phyloP scores from a whole-genome alignment of 2,797 vertebrate species.

The Adelosebastes latens region DNA sequence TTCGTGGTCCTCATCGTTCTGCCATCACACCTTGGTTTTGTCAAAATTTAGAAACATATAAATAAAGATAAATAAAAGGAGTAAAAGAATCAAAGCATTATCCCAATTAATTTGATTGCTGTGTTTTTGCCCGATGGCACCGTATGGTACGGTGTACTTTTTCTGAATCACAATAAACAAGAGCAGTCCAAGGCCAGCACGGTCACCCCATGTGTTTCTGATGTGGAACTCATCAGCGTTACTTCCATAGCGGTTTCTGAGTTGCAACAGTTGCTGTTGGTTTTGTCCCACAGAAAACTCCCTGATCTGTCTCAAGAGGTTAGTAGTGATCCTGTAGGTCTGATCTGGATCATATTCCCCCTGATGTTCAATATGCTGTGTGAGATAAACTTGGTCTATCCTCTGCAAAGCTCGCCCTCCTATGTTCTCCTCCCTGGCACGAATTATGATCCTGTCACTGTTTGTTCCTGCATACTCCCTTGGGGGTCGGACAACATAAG shows the following conservation, averaged over 20 bases:
- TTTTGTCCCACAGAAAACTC: constrained; percentile 47
- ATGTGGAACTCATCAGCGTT: constrained; percentile 15
- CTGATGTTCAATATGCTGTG: constrained; percentile 54
- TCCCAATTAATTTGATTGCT: background rate
- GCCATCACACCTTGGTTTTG: background rate
- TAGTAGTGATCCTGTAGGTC: constrained; percentile 59
- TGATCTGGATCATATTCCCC: constrained; percentile 61
- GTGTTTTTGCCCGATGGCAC: no score
- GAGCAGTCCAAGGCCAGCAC: constrained; percentile 66
- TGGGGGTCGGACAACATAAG: constrained; percentile 26
- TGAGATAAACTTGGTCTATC: constrained; percentile 69
- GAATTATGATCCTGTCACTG: constrained; percentile 67
- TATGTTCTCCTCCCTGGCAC: constrained; percentile 29
- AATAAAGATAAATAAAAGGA: background rate
- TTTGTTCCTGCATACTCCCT: constrained; percentile 22
- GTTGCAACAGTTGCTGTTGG: constrained; percentile 4
- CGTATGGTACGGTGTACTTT: background rate
- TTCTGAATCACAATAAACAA: constrained; percentile 62
- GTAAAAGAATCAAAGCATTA: no score
- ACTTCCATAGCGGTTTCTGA: constrained; percentile 48
- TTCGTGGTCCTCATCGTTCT: background rate
- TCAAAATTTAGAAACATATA: background rate
- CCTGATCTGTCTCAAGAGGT: constrained; percentile 62
- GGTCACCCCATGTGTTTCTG: constrained; percentile 31
- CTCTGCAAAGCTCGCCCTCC: background rate